Base-by-base conservation (phyloP, 2,888 invertebrate genomes). In the Tuta absoluta region DNA sequence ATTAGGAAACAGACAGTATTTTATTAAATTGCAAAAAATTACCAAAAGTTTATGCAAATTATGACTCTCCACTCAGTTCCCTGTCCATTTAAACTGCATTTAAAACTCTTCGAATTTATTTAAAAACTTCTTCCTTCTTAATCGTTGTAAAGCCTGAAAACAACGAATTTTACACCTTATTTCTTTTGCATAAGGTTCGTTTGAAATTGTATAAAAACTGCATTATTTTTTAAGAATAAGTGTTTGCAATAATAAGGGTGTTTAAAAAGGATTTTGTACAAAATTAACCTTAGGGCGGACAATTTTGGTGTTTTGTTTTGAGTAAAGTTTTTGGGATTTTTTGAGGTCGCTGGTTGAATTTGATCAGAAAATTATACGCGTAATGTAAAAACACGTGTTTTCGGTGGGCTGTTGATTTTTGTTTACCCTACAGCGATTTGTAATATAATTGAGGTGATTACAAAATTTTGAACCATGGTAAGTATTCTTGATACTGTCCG, bases 51-150 rank as follows among this genome's bases (percentile, higher is more conserved):
- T 51, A 51, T 45, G 12, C 12, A 10, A 51, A 51, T 49, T 10
- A 7, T 2, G n/a, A 33, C n/a, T 71, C 79, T 79, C 83, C 69
- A 75, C 68, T 66, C 66, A 65, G 68, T 68, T 69, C 68, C 2
- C 67, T 75, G 76, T 80, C 72, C 76, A 61, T 69, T 73, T 68
- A 75, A 77, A 83, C 80, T 83, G 83, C 84, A 84, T 86, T 86
- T 85, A 79, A 85, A 86, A 85, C 81, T 81, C 76, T 63, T 64
- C 71, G 76, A 82, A 85, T 86, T 87, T 87, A 86, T 86, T 87
- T 84, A 78, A 80, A 66, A 86, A 86, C 81, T 82, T 85, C 86
- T 83, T 84, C 83, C 81, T 45, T n/a, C 84, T 84, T 86, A 85
- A 85, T 85, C 79, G 81, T 75, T 77, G 24, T 56, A 56, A 56